Conservation (phyloP, 2,113 vertebrate genomes). For the Hassar affinis region DNA sequence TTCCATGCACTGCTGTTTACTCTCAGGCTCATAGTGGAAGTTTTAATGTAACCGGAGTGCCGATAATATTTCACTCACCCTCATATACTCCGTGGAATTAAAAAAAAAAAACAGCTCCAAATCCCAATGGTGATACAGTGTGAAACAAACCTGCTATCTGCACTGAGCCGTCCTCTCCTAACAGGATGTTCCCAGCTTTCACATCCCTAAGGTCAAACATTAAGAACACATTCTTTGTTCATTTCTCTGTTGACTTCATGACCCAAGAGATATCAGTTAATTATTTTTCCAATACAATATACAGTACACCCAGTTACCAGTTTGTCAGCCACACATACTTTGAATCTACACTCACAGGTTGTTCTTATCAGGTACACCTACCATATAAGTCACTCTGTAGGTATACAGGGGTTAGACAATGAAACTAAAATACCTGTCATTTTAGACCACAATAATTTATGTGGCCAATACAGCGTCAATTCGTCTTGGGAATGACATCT, state of each 20-base stretch:
- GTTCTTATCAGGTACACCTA: not conserved
- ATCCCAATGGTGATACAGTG: not conserved
- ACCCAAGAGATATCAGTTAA: not conserved
- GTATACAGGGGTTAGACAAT: too few relatives aligned
- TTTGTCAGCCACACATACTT: not conserved
- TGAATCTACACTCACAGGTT: not conserved
- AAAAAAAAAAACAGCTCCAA: too few relatives aligned
- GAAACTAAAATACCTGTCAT: too few relatives aligned
- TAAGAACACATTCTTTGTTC: conserved; percentile 43
- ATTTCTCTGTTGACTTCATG: conserved; percentile 28
- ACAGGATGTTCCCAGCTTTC: conserved; percentile 97
- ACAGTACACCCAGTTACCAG: not conserved
- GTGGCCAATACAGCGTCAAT: too few relatives aligned
- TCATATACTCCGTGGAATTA: too few relatives aligned
- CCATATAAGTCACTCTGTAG: too few relatives aligned
- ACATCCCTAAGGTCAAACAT: conserved; percentile 82
- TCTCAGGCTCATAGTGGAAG: too few relatives aligned
- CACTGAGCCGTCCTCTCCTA: conserved; percentile 96
- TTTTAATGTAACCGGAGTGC: too few relatives aligned
- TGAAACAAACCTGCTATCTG: conserved; percentile 92
- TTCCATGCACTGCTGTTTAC: too few relatives aligned
- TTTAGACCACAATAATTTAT: too few relatives aligned
- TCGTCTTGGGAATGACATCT: too few relatives aligned
- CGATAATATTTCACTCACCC: too few relatives aligned
- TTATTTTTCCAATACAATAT: not conserved